These are phyloP conservation scores for Pristionchus pacificus DNA, from an alignment of 1,140 invertebrate species.

Conservation along the genomic window DNA sequence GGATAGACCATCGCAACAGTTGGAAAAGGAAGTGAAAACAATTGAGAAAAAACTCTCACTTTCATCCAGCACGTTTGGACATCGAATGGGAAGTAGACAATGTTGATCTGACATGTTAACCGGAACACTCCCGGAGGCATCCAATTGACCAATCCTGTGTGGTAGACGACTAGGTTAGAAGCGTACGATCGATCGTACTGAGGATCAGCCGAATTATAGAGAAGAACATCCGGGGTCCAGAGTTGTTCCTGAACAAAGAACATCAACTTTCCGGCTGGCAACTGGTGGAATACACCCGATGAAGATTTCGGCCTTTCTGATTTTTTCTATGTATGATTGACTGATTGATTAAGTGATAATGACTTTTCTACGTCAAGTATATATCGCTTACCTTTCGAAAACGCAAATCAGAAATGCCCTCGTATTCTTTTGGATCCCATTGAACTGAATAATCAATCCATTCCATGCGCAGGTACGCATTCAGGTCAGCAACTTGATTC, in stretches of 20 bases:
- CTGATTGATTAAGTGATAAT: not conserved
- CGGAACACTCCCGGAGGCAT: conserved; percentile 93
- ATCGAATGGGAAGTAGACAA: conserved; percentile 98
- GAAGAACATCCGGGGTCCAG: conserved; percentile 97
- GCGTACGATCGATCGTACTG: conserved; percentile 94
- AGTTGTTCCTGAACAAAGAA: conserved; percentile 70
- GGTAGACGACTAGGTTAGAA: conserved; percentile 89
- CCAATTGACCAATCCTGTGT: conserved; percentile 88
- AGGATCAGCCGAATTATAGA: conserved; percentile 99
- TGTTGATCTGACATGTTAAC: conserved; percentile 97
- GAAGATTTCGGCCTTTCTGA: not conserved
- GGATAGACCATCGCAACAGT: not conserved
- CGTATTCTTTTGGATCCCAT: conserved; percentile 91
- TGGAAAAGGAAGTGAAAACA: not conserved
- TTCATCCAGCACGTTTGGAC: conserved; percentile 94
- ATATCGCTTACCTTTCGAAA: conserved; percentile 67
- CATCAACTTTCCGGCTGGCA: not conserved
- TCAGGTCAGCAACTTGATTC: conserved; percentile 38
- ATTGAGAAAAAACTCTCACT: conserved; percentile 41
- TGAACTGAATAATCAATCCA: conserved; percentile 95
- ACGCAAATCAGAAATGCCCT: conserved; percentile 83
- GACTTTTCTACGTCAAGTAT: not conserved
- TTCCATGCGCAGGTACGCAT: conserved; percentile 62
- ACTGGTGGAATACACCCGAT: too few species aligned
- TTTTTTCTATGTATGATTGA: not conserved